Evolutionary conservation across 2,797 vertebrate species (phyloP).

Genomic region (Glossophaga mutica): DNA sequence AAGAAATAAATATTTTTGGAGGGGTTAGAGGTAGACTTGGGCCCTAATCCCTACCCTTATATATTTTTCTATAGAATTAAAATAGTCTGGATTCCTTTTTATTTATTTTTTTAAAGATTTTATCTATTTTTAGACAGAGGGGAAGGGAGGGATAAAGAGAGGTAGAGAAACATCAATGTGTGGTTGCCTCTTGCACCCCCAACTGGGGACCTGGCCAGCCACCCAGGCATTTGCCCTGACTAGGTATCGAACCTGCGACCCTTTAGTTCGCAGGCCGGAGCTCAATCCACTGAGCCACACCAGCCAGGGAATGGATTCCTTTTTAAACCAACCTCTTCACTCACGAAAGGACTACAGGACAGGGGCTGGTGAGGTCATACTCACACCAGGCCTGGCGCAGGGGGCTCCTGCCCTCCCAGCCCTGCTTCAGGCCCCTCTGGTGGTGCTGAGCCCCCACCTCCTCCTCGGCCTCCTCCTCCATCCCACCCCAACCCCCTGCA

Average conservation of each 20-base stretch:
- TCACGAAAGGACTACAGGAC: neutral
- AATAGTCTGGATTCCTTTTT: neutral
- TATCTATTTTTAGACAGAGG: no score
- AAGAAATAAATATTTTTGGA: neutral
- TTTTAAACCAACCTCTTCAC: neutral
- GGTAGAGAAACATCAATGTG: no score
- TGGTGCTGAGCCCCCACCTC: neutral
- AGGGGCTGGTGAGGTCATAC: neutral
- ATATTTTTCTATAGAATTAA: neutral
- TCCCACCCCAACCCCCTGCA: neutral
- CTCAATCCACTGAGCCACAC: no score
- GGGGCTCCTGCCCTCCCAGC: neutral
- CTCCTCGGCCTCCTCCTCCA: no score
- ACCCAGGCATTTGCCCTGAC: no score
- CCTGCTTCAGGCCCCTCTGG: neutral
- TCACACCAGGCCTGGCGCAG: neutral
- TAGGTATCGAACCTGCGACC: no score
- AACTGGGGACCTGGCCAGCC: no score
- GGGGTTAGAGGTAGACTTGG: neutral
- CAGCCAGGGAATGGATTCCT: neutral
- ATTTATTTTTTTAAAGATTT: no score
- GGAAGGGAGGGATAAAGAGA: no score
- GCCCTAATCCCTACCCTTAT: neutral
- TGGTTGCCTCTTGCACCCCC: no score
- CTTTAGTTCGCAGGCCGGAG: no score